Evolutionary conservation across 2,888 invertebrate species (phyloP), one percentile per base, ranked within the genome.

Genomic region (Ectropis crepuscularia): DNA sequence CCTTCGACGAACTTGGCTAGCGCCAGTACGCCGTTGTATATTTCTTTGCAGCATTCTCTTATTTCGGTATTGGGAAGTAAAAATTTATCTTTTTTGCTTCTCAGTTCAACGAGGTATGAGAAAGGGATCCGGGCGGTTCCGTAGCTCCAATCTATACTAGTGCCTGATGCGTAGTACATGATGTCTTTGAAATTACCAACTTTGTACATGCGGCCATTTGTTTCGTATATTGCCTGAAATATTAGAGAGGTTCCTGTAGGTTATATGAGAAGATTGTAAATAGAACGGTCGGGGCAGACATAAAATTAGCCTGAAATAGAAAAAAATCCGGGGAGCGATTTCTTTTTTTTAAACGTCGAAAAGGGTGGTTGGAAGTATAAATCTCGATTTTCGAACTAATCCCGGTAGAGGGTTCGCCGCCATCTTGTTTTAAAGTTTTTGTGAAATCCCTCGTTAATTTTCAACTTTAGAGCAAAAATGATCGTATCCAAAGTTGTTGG

Each of bases 111-210:
- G 36, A 92, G 86, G 59, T 91, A 92, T 0, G 92, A 87, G 71
- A 83, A 92, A 0, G 91, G 92, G 38, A 92, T 90, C 4, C 77
- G 82, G 11, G 90, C 92, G 4, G 85, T 83, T 6, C 90, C 90
- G 53, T 92, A 92, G 66, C 90, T 90, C 92, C 92, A 92, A 68
- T 92, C 92, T 39, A 91, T 88, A 67, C 92, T 92, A 0, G 92
- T 92, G 0, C 92, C 92, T 50, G 81, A 76, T 0, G 92, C 91
- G 50, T 77, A 79, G 65, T 92, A 92, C 91, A 91, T 92, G 0
- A 92, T 75, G 63, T 92, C 90, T 72, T 86, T 90, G 70, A 91
- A 91, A 67, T 87, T 89, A 0, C 92, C 92, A 5, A 92, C 91
- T 82, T 90, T 91, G 63, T 91, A 92, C 86, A 89, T 87, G 8